Percentiles rank a stretch among this genome's conserved stretches.
Conservation (phyloP, 2,888 invertebrate genomes). For the Eupeodes latifasciatus region DNA sequence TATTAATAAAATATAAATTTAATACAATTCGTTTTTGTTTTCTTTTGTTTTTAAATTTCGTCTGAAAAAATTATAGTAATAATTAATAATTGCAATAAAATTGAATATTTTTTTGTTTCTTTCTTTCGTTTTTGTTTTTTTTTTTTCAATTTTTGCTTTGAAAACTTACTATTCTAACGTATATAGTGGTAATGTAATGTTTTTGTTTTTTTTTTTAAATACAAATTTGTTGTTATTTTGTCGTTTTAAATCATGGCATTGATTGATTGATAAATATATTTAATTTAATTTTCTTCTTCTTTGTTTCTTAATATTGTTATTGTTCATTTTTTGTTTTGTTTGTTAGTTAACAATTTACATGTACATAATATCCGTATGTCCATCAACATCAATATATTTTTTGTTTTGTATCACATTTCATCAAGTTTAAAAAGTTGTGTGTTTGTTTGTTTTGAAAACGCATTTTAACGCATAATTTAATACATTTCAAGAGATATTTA, state of each 20-base stretch:
- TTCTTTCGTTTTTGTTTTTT: constrained; percentile 9
- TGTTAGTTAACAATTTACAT: constrained; percentile 48
- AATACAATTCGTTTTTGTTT: constrained; percentile 62
- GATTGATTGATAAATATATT: constrained; percentile 73
- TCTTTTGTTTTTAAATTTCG: neutral
- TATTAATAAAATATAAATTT: constrained; percentile 61
- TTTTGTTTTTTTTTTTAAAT: constrained; percentile 39
- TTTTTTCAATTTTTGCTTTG: constrained; percentile 48
- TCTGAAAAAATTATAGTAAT: constrained; percentile 12
- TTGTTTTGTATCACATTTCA: constrained; percentile 72
- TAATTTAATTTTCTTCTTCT: constrained; percentile 43
- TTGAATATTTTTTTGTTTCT: constrained; percentile 34
- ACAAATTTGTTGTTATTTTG: constrained; percentile 67
- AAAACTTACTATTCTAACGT: constrained; percentile 75
- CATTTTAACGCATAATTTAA: constrained; percentile 65
- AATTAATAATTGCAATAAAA: constrained; percentile 23
- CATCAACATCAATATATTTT: constrained; percentile 59
- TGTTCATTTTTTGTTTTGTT: constrained; percentile 62
- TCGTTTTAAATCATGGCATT: constrained; percentile 75
- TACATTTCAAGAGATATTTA: constrained; percentile 45
- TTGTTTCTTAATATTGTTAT: constrained; percentile 54
- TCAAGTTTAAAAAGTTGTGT: constrained; percentile 68
- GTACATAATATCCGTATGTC: constrained; percentile 50
- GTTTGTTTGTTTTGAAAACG: constrained; percentile 54
- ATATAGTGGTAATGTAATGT: constrained; percentile 66